Conservation (phyloP, 2,797 vertebrate genomes). For the Sylvia borin region DNA sequence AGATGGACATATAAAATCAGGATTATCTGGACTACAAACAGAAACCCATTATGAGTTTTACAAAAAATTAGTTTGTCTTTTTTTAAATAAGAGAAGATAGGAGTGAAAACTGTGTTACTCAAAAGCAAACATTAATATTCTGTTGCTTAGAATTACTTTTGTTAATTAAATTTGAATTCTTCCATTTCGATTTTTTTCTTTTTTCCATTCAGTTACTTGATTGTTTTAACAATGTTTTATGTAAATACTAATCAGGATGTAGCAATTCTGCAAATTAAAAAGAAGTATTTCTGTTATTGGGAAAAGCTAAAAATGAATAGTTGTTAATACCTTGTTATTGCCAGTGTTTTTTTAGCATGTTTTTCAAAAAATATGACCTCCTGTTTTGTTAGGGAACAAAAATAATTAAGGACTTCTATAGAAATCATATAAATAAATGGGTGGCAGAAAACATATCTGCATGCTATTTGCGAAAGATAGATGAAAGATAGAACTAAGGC, state of each 20-base stretch:
- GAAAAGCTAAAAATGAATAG: neutral
- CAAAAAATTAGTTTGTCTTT: neutral
- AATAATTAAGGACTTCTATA: neutral
- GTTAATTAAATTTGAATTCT: neutral
- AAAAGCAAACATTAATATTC: neutral
- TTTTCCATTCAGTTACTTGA: neutral
- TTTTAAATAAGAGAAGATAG: neutral
- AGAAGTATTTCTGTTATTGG: neutral
- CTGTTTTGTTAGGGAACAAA: neutral
- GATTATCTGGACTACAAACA: neutral
- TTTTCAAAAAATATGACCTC: accelerated
- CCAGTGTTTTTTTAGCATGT: neutral
- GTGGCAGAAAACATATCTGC: neutral
- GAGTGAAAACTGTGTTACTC: neutral
- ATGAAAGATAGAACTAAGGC: neutral
- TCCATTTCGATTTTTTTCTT: neutral
- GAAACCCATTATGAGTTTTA: neutral
- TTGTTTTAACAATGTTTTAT: neutral
- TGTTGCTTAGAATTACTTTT: neutral
- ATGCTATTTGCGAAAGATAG: neutral
- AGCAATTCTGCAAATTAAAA: neutral
- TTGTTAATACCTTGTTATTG: neutral
- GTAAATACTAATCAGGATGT: neutral
- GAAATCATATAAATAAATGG: neutral
- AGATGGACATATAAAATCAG: neutral